Evolutionary conservation across 2,113 vertebrate species (phyloP).

Genomic region (Pedionomus torquatus): DNA sequence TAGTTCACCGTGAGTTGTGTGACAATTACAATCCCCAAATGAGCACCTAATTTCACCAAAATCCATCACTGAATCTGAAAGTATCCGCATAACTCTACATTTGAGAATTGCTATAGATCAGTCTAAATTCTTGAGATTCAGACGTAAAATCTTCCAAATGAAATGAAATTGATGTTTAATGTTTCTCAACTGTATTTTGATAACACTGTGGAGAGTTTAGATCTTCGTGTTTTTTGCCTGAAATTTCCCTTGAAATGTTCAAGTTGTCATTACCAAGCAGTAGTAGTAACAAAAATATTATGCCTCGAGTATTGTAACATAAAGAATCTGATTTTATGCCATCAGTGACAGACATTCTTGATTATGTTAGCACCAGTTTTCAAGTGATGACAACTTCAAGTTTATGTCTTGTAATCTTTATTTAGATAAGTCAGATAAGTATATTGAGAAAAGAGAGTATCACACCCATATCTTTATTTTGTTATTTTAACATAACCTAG

Average conservation of each 20-base stretch:
- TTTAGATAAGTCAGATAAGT: neutral
- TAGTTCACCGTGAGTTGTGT: neutral
- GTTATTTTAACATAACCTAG: neutral
- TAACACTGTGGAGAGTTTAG: neutral
- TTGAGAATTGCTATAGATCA: neutral
- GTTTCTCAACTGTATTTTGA: neutral
- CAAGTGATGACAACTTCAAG: neutral
- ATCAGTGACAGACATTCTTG: neutral
- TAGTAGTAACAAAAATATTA: neutral
- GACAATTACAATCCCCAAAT: neutral
- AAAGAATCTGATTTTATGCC: neutral
- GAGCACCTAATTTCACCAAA: neutral
- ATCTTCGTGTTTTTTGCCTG: neutral
- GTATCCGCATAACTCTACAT: neutral
- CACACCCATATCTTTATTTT: neutral
- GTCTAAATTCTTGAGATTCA: neutral
- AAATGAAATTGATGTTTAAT: neutral
- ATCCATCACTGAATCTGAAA: accelerated
- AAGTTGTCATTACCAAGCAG: neutral
- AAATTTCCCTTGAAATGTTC: neutral
- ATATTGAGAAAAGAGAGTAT: neutral
- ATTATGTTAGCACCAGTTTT: neutral
- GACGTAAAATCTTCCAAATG: neutral
- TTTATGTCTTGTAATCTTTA: neutral
- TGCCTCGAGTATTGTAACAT: neutral